Evolutionary conservation across 2,113 vertebrate genomes (phyloP), one percentile per base, ranked within the genome.

Genomic region (Falco punctatus): DNA sequence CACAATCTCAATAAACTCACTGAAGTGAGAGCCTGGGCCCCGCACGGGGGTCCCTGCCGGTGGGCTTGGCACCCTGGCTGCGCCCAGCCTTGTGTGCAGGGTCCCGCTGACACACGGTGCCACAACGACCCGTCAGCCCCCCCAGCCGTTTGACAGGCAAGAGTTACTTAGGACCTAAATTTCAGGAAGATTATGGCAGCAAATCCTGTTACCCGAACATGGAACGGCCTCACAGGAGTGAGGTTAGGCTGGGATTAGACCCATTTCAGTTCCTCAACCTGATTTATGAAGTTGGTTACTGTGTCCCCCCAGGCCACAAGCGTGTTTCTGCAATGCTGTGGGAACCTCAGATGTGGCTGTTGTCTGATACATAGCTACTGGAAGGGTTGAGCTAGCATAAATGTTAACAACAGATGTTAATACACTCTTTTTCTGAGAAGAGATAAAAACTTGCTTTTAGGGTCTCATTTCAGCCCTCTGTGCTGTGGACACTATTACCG

Each of bases 221-320:
- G 24, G 30, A 6, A 23, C 5, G 1, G 1, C 49, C 35, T 46
- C 48, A 19, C 48, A 12, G 82, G 40, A 44, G 55, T 0, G 13
- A 72, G 49, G 1, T 27, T 40, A 51, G 59, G 40, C 69, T 78
- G 92, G 10, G 55, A 52, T 78, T 32, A 74, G 55, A 61, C 27
- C 46, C 26, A 1, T 27, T 61, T 30, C 59, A 17, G 15, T 30
- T 62, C 79, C 70, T 92, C 55, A 9, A 1, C 7, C 83, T 66
- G 42, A 16, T 27, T 40, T 32, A 15, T 32, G 17, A 1, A 38
- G 26, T 24, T 9, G 33, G 38, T 62, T 59, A 26, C 61, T 5
- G 0, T 5, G 19, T 52, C 16, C 79, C 55, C 38, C 38, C 52
- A 35, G 80, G 30, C n/a, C 79, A 49, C 32, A 74, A 35, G 18